Evolutionary conservation across 2,888 invertebrate species (phyloP), one percentile per base, ranked within the genome.

Genomic region (Pimpla rufipes): DNA sequence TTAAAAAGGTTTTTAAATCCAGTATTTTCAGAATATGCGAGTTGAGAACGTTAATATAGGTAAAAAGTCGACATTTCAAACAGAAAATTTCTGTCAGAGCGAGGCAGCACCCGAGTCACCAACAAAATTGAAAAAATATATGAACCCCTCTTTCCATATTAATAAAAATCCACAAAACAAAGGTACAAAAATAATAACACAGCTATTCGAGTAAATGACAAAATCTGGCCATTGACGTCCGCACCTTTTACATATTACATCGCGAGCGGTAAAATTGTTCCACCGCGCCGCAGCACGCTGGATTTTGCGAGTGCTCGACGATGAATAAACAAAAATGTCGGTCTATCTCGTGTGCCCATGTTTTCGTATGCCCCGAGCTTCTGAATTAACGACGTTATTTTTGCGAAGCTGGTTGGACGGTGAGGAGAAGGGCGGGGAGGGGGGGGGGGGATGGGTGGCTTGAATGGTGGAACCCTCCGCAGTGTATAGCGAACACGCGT

Each of bases 321-420:
- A 47, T 50, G 47, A 40, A 59, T 59, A 42, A 77, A 70, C 18
- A 50, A 59, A 50, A 77, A 68, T 50, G 62, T 50, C 3, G 1
- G 35, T 13, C 11, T 47, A 23, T 57, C 47, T 18, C 68, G 59
- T 47, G 47, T 66, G 13, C n/a, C 11, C 21, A 45, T 73, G 50
- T 79, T 74, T 79, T 74, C 42, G 47, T 50, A 16, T 47, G 29
- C 45, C 29, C 42, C 29, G 29, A 50, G 59, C 37, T 40, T 74
- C 68, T 18, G 59, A 68, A 74, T 80, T 74, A 74, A 80, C 68
- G 79, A 80, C 50, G 52, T 68, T 62, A 74, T 80, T 59, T 74
- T 62, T 59, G 29, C 18, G 45, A 71, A 55, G 45, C 29, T 21
- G 3, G 29, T 29, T 29, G 29, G 29, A 29, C 2, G 5, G 2